Evolutionary conservation across 2,797 vertebrate genomes (phyloP).

Genomic region (Carduelis carduelis): DNA sequence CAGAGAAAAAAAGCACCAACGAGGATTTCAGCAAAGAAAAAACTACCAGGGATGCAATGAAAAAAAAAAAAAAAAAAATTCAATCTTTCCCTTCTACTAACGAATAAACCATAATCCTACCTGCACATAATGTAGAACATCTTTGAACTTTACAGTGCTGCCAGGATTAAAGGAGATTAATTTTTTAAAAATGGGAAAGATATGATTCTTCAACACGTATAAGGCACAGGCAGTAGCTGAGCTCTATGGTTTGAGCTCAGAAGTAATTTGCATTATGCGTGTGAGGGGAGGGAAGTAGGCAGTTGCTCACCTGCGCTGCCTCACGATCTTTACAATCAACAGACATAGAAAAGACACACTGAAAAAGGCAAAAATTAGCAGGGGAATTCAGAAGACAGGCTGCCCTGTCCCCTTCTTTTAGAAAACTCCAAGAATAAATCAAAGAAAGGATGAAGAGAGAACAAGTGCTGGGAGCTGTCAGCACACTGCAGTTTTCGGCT

Average conservation of each 20-base stretch:
- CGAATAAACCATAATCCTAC: conserved; percentile 57
- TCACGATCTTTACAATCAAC: neutral
- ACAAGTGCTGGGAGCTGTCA: neutral
- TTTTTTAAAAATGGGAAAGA: conserved; percentile 34
- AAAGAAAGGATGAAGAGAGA: conserved; percentile 37
- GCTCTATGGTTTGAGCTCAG: conserved; percentile 6
- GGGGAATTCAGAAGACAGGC: neutral
- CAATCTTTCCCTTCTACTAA: conserved; percentile 33
- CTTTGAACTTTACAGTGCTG: conserved; percentile 48
- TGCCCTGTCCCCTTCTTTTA: conserved; percentile 17
- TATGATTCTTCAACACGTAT: conserved; percentile 31
- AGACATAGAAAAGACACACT: neutral
- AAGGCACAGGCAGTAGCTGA: conserved; percentile 15
- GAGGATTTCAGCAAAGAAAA: conserved; percentile 36
- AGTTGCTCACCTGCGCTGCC: conserved; percentile 14
- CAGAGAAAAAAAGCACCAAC: neutral
- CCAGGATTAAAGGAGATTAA: conserved; percentile 69
- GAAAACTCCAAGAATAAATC: conserved; percentile 36
- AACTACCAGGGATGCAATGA: conserved; percentile 11
- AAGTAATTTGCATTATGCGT: conserved; percentile 27
- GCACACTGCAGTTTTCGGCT: neutral
- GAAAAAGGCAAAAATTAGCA: neutral
- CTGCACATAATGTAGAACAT: conserved; percentile 65
- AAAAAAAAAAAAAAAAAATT: neutral
- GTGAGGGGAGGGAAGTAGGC: neutral